Evolutionary conservation across 2,888 invertebrate species (phyloP).

Genomic region (Alentia gelatinosa): DNA sequence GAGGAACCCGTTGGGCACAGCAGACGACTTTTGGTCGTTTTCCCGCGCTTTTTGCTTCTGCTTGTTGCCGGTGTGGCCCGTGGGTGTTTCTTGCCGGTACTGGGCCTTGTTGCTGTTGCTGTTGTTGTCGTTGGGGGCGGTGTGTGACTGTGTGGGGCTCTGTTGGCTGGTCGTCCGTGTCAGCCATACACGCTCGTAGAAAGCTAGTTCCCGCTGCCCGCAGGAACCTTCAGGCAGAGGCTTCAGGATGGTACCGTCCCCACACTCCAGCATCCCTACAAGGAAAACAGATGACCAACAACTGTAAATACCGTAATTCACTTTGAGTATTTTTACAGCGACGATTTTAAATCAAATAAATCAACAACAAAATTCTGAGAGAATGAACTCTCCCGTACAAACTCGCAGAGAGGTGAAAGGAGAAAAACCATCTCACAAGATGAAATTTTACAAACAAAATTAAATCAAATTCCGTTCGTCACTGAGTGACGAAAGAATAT

Average conservation of each 20-base stretch:
- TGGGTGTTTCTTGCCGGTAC: not conserved
- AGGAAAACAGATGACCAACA: not conserved
- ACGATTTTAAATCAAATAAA: too few relatives aligned
- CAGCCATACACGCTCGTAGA: constrained; percentile 86
- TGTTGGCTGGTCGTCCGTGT: constrained; percentile 66
- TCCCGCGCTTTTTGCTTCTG: not conserved
- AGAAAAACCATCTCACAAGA: too few relatives aligned
- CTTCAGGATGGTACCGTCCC: constrained; percentile 89
- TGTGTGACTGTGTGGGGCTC: not conserved
- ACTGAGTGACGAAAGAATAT: too few relatives aligned
- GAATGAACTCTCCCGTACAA: too few relatives aligned
- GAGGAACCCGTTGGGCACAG: not conserved
- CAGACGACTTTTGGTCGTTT: not conserved
- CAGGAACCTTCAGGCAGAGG: constrained; percentile 88
- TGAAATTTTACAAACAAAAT: too few relatives aligned
- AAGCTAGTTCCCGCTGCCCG: constrained; percentile 89
- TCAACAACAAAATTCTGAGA: too few relatives aligned
- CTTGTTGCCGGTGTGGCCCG: not conserved
- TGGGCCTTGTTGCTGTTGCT: not conserved
- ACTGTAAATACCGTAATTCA: too few relatives aligned
- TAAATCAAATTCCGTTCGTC: too few relatives aligned
- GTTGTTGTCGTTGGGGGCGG: not conserved
- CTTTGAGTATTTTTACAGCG: too few relatives aligned
- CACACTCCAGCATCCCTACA: constrained; percentile 78
- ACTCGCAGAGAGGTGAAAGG: too few relatives aligned